phyloP scores from a whole-genome alignment of 2,797 vertebrate species.

The Gymnodraco acuticeps region DNA sequence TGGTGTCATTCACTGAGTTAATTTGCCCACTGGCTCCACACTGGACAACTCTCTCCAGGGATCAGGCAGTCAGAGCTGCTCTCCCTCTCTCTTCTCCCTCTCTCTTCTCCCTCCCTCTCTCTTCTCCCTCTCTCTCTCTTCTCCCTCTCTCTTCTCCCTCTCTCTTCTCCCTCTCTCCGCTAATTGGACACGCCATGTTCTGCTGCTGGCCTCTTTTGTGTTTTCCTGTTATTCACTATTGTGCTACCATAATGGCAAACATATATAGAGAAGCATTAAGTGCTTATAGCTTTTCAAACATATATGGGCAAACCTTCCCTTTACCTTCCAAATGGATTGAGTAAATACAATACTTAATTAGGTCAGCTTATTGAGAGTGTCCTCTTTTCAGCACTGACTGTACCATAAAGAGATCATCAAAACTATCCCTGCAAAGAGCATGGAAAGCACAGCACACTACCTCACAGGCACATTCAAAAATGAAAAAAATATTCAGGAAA shows the following conservation, averaged over 20 bases:
- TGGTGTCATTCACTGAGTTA: constrained; percentile 16
- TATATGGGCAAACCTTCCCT: background rate
- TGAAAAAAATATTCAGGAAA: background rate
- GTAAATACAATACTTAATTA: background rate
- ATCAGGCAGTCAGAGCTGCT: constrained; percentile 11
- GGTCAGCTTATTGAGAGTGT: background rate
- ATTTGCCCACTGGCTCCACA: background rate
- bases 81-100: background rate
- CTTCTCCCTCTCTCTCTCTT: background rate
- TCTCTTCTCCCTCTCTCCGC: constrained; percentile 12
- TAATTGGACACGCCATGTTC: constrained; percentile 53
- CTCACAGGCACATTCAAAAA: background rate
- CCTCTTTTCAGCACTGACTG: background rate
- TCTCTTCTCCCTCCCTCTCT: background rate
- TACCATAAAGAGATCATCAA: background rate
- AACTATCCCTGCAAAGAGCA: background rate
- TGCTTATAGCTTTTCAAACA: background rate
- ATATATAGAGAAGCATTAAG: background rate
- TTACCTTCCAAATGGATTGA: background rate
- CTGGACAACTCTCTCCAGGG: constrained; percentile 21
- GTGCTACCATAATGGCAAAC: background rate
- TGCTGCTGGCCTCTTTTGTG: constrained; percentile 16
- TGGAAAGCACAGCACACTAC: background rate
- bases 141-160: background rate
- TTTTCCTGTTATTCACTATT: constrained; percentile 7